Conservation (phyloP, 2,113 vertebrate genomes). For the Meleagris gallopavo region DNA sequence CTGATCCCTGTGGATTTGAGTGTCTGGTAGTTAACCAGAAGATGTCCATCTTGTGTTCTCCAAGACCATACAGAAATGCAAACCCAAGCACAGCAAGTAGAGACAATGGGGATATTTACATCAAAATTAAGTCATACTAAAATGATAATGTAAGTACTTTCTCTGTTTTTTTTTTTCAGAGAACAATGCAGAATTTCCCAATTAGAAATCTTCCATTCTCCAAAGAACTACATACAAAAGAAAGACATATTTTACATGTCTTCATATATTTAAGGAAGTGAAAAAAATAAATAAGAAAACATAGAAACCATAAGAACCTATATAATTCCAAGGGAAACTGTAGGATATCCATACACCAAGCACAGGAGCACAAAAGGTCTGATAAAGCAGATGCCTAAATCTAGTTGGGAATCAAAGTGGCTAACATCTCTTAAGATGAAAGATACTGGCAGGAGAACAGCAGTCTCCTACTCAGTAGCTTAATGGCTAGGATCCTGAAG, state of each 20-base stretch:
- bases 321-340: not conserved
- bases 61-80: not conserved
- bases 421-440: not conserved
- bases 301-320: not conserved
- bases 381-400: not conserved
- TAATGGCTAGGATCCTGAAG: not conserved
- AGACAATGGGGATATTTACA: not conserved
- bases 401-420: not conserved
- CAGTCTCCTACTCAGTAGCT: not conserved
- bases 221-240: not conserved
- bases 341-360: not conserved
- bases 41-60: not conserved
- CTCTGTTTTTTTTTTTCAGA: not conserved
- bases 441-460: not conserved
- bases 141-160: not conserved
- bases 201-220: not conserved
- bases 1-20: not conserved
- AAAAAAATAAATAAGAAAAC: not conserved
- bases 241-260: not conserved
- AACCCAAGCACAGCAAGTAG: not conserved
- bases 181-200: not conserved
- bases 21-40: not conserved
- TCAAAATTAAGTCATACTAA: not conserved
- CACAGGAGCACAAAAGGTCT: not conserved
- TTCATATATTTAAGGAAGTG: not conserved